Base-by-base conservation (phyloP, 2,888 invertebrate genomes). In the Noctua fimbriata region DNA sequence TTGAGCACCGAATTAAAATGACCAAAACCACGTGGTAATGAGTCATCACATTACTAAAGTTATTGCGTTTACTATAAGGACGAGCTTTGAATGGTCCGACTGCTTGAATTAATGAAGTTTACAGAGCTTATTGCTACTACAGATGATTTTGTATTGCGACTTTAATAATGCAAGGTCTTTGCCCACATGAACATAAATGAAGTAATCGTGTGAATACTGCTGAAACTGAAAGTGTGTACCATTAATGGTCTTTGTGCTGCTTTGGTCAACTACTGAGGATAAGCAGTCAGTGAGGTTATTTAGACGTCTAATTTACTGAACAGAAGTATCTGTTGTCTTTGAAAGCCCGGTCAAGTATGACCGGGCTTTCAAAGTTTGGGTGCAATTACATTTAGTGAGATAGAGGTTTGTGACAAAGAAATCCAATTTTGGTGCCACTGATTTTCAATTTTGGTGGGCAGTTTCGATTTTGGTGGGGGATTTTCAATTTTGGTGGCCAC, bases 11-110 rank as follows among this genome's bases (percentile, higher is more conserved):
- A 88, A 84, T 84, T 81, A 86, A 84, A 86, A 86, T 79, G 66
- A 44, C 75, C 63, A 74, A 85, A 88, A 84, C 77, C 86, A 87
- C 85, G 84, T 86, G 86, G 36, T 12, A 69, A 69, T 91, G 90
- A 88, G 71, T 90, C 89, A 87, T 76, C 65, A 72, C n/a, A 52
- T 79, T 36, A 74, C 66, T 67, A 60, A 69, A 63, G 47, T 55
- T 66, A 60, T 79, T 74, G 73, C 49, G 32, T 60, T 63, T 52
- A 69, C 52, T 60, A 44, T n/a, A 55, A 80, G 28, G 73, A 52
- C 24, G 55, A 86, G 28, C 71, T 76, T 83, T 65, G 69, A 69
- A 78, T 81, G 49, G 28, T 21, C 28, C 28, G n/a, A 75, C 21
- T 21, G 44, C 32, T 73, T 69, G 14, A 49, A 73, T 36, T 66